Conservation (phyloP, 1,140 invertebrate genomes). For the Coenobita brevimanus region DNA sequence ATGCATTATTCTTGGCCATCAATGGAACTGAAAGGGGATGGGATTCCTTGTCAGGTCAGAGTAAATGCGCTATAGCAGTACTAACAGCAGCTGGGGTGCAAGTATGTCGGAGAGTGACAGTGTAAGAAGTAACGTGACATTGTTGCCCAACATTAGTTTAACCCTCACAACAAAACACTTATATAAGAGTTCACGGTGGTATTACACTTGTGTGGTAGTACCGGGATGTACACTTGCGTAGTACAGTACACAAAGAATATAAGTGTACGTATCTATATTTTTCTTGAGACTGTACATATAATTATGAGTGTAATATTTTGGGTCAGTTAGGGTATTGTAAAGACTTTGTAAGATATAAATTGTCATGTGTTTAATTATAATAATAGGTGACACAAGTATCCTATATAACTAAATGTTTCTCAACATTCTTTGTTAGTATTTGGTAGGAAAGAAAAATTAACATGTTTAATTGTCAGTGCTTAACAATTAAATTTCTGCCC, state of each 20-base stretch:
- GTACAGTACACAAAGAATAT: conserved; percentile 55
- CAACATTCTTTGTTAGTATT: conserved; percentile 65
- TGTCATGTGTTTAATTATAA: conserved; percentile 55
- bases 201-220: conserved; percentile 42
- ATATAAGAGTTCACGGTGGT: conserved; percentile 55
- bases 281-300: conserved; percentile 66
- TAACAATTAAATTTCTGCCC: conserved; percentile 58
- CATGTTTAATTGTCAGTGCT: conserved; percentile 64
- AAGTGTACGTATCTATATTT: conserved; percentile 66
- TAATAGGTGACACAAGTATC: conserved; percentile 58
- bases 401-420: conserved; percentile 60
- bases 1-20: no score
- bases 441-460: conserved; percentile 56
- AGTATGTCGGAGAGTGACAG: no score
- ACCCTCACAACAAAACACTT: conserved; percentile 60
- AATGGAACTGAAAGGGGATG: no score
- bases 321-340: conserved; percentile 65
- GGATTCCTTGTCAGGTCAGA: no score
- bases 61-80: no score
- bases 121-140: conserved; percentile 57
- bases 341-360: conserved; percentile 64
- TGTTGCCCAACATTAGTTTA: conserved; percentile 59
- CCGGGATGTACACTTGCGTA: conserved; percentile 45
- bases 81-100: no score
- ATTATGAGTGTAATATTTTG: conserved; percentile 68